Conservation (phyloP, 1,140 invertebrate genomes). For the Aphidius ervi region DNA sequence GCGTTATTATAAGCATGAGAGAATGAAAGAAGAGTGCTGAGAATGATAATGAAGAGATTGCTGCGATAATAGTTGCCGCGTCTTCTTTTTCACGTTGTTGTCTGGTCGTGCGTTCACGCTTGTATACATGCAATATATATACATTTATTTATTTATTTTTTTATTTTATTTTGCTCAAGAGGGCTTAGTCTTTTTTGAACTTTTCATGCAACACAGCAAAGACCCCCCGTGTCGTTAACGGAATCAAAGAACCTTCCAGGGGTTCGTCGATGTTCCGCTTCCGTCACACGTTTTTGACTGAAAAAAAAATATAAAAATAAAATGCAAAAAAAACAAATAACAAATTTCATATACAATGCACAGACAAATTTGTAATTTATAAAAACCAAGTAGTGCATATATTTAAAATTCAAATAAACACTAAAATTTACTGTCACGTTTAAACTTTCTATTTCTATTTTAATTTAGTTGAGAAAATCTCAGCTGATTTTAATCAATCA, state of each 20-base stretch:
- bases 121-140: conserved; percentile 12
- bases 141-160: not conserved
- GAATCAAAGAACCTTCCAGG: not conserved
- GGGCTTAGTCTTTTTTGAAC: not conserved
- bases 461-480: too few species aligned
- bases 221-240: conserved; percentile 11
- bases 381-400: too few species aligned
- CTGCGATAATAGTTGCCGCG: conserved; percentile 23
- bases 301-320: not conserved
- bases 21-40: conserved; percentile 22
- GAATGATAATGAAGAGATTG: conserved; percentile 31
- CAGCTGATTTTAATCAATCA: too few species aligned
- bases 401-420: too few species aligned
- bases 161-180: not conserved
- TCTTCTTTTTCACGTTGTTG: conserved; percentile 22
- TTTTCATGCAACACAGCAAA: conserved; percentile 2
- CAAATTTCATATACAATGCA: too few species aligned
- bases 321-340: too few species aligned
- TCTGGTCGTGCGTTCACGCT: conserved; percentile 5
- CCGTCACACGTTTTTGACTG: not conserved
- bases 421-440: too few species aligned
- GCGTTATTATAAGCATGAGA: conserved; percentile 11
- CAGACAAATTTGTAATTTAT: too few species aligned
- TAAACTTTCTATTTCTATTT: too few species aligned
- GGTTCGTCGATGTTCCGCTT: too few species aligned